Conservation (phyloP, 2,113 vertebrate genomes). For the Laterallus jamaicensis region DNA sequence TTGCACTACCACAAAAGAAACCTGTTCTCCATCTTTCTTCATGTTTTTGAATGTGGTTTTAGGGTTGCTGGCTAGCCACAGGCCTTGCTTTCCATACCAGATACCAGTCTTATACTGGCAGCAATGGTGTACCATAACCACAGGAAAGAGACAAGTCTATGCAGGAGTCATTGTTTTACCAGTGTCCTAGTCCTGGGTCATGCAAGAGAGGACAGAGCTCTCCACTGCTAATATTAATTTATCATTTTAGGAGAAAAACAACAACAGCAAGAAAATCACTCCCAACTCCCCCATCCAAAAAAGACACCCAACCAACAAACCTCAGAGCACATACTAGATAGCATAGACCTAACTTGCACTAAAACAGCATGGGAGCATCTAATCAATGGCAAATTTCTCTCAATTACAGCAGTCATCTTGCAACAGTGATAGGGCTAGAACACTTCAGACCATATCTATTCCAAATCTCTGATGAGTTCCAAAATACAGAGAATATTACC, state of each 20-base stretch:
- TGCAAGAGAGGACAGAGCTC: not conserved
- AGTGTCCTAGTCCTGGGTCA: not conserved
- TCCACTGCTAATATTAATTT: not conserved
- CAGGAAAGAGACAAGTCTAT: not conserved
- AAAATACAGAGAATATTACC: not conserved
- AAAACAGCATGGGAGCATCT: not conserved
- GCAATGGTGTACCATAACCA: not conserved
- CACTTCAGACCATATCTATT: not conserved
- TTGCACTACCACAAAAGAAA: not conserved
- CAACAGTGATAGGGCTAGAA: not conserved
- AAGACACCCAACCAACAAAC: not conserved
- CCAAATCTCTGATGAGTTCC: not conserved
- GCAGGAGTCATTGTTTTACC: not conserved
- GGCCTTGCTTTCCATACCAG: not conserved
- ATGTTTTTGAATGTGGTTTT: not conserved
- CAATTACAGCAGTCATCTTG: not conserved
- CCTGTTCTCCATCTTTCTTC: not conserved
- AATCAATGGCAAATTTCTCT: not conserved
- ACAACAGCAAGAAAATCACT: too few species aligned
- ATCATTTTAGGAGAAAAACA: not conserved
- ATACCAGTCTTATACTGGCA: not conserved
- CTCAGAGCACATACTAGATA: not conserved
- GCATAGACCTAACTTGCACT: not conserved
- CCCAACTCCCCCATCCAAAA: too few species aligned
- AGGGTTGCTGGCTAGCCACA: not conserved